phyloP scores from a whole-genome alignment of 2,888 invertebrate genomes.

The Scaeva pyrastri region DNA sequence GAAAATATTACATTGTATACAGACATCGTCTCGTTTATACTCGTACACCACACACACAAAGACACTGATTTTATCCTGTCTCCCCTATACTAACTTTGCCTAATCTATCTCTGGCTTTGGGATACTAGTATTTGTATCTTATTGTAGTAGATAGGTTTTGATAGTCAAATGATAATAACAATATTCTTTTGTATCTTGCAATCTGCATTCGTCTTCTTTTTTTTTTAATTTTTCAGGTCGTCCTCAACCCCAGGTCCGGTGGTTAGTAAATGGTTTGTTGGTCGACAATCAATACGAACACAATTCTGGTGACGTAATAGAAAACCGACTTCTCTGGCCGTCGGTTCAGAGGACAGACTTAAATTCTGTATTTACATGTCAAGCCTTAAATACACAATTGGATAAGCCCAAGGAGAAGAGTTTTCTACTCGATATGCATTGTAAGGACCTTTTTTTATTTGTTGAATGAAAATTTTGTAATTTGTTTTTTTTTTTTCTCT shows the following conservation, averaged over 20 bases:
- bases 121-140: background rate
- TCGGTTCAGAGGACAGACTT: slow-evolving; percentile 91
- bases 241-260: slow-evolving; percentile 92
- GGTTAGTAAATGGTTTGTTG: slow-evolving; percentile 92
- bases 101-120: background rate
- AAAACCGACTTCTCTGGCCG: slow-evolving; percentile 91
- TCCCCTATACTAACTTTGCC: background rate
- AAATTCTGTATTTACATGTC: slow-evolving; percentile 94
- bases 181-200: background rate
- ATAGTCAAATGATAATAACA: background rate
- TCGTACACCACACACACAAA: no score
- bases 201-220: background rate
- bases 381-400: slow-evolving; percentile 93
- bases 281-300: slow-evolving; percentile 93
- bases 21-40: slow-evolving; percentile 1
- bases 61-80: slow-evolving; percentile 20
- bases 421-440: slow-evolving; percentile 90
- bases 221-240: slow-evolving; percentile 85
- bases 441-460: slow-evolving; percentile 86
- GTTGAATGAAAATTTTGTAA: background rate
- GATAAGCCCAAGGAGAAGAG: slow-evolving; percentile 91
- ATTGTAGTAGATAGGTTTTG: no score
- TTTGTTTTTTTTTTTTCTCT: slow-evolving; percentile 22
- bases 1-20: slow-evolving; percentile 25
- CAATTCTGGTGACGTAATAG: slow-evolving; percentile 93